A percentile compares a stretch with the other conserved stretches of the same genome.
These are phyloP conservation scores for Hemiscyllium ocellatum DNA, from an alignment of 2,113 vertebrate species.

Conservation along the genomic window DNA sequence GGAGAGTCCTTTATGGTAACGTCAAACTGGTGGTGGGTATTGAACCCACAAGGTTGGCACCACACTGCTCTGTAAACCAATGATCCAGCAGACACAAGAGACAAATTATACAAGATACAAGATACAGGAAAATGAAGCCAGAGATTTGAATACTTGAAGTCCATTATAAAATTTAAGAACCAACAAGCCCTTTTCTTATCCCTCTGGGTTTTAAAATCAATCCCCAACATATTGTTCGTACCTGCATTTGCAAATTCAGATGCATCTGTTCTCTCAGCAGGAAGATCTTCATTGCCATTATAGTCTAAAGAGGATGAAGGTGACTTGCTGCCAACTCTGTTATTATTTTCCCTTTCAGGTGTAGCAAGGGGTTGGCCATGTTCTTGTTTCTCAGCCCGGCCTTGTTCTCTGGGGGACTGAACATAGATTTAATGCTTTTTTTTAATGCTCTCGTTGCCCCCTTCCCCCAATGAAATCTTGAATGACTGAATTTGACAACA, in stretches of 20 bases:
- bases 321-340: conserved; percentile 51
- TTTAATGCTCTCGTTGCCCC: not conserved
- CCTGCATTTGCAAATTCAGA: conserved; percentile 76
- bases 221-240: conserved; percentile 46
- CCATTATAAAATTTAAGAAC: conserved; percentile 43
- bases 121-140: not conserved
- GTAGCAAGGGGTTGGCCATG: conserved; percentile 54
- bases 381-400: conserved; percentile 47
- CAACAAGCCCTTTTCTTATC: conserved; percentile 26
- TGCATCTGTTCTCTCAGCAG: conserved; percentile 69
- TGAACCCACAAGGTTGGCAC: no score
- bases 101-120: not conserved
- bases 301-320: conserved; percentile 66
- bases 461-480: not conserved
- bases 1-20: no score
- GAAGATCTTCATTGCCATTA: conserved; percentile 73
- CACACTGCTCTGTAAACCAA: no score
- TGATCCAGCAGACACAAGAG: no score
- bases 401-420: conserved; percentile 52
- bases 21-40: no score
- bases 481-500: not conserved
- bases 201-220: conserved; percentile 33
- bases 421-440: not conserved
- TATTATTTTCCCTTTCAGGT: conserved; percentile 50
- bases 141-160: not conserved